Evolutionary conservation across 2,888 invertebrate genomes (phyloP).

Genomic region (Argyresthia goedartella): DNA sequence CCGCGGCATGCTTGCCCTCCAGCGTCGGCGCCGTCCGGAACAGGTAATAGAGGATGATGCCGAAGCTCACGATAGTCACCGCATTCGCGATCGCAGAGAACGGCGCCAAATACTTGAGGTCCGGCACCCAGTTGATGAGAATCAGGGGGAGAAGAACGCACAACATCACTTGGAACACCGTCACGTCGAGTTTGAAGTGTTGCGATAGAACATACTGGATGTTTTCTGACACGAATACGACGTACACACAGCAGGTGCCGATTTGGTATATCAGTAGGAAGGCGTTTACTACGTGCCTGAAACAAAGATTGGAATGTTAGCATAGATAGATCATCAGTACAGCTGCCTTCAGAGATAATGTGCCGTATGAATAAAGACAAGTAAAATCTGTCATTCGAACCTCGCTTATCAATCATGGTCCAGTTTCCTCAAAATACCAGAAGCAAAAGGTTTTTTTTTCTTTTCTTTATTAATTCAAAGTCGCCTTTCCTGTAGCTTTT

Average conservation of each 20-base stretch:
- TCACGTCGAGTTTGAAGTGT: slow-evolving; percentile 59
- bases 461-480: too few relatives aligned
- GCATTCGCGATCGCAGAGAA: slow-evolving; percentile 91
- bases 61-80: slow-evolving; percentile 86
- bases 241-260: slow-evolving; percentile 97
- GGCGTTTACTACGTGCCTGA: slow-evolving; percentile 78
- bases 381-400: too few relatives aligned
- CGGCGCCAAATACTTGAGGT: slow-evolving; percentile 89
- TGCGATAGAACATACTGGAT: slow-evolving; percentile 76
- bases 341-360: too few relatives aligned
- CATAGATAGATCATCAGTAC: too few relatives aligned
- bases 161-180: slow-evolving; percentile 77
- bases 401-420: too few relatives aligned
- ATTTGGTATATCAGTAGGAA: slow-evolving; percentile 91
- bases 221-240: slow-evolving; percentile 92
- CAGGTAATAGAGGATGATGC: slow-evolving; percentile 88
- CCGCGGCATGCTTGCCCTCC: slow-evolving; percentile 74
- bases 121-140: slow-evolving; percentile 85
- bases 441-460: too few relatives aligned
- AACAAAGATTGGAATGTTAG: slow-evolving; percentile 10
- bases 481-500: too few relatives aligned
- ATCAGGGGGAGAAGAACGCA: slow-evolving; percentile 81
- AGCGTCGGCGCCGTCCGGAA: slow-evolving; percentile 79
- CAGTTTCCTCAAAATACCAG: too few relatives aligned
- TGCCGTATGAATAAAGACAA: too few relatives aligned